Percentiles rank a stretch among this genome's conserved stretches.
Evolutionary conservation across 2,797 vertebrate species (phyloP).

Genomic region (Acanthopagrus latus): DNA sequence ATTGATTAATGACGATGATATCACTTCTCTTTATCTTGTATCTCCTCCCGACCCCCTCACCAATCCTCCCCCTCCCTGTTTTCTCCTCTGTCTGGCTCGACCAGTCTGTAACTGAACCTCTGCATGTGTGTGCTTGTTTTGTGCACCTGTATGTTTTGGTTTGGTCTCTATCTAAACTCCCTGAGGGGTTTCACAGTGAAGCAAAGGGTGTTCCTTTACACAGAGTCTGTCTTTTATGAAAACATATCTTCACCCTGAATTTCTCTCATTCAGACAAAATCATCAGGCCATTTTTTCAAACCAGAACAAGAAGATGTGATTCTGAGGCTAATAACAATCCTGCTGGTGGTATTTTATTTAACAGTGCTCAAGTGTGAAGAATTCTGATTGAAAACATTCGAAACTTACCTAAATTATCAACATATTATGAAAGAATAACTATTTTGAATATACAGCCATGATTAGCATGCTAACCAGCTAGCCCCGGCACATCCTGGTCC

Average conservation of each 20-base stretch:
- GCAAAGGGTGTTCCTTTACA: background rate
- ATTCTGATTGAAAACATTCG: no score
- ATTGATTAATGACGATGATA: background rate
- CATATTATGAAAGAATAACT: no score
- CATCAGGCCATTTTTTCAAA: background rate
- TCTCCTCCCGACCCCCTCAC: background rate
- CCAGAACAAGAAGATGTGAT: no score
- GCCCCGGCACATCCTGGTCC: no score
- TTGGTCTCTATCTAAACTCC: no score
- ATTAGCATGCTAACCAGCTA: no score
- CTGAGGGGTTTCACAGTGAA: background rate
- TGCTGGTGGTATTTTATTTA: background rate
- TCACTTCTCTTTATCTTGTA: background rate
- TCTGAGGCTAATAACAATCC: background rate
- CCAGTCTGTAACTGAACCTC: background rate
- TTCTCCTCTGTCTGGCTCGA: background rate
- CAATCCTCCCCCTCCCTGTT: background rate
- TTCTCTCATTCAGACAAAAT: background rate
- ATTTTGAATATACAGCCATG: no score
- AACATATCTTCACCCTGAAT: background rate
- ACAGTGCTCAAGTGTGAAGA: no score
- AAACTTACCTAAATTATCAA: no score
- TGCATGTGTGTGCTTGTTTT: constrained; percentile 16
- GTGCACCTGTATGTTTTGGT: background rate
- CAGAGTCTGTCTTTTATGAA: background rate